Conservation (phyloP, 2,888 invertebrate species). For the Hirtodrosophila alboralis region DNA sequence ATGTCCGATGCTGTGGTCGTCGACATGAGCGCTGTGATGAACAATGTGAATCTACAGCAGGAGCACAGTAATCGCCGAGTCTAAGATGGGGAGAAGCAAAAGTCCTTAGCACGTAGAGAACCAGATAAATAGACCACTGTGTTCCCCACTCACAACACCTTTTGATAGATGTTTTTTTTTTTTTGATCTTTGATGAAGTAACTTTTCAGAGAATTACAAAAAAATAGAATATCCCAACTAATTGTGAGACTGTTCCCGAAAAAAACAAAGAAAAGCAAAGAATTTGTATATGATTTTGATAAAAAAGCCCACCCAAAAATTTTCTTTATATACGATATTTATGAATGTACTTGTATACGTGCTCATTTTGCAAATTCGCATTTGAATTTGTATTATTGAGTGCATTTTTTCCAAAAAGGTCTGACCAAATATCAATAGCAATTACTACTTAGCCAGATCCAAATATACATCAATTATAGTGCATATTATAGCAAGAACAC, state of each 20-base stretch:
- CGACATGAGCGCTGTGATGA: conserved; percentile 85
- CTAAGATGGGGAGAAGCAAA: conserved; percentile 24
- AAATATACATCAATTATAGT: conserved; percentile 10
- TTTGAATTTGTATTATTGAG: conserved; percentile 8
- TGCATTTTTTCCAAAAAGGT: conserved; percentile 40
- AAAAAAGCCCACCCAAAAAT: conserved; percentile 40
- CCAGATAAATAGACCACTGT: conserved; percentile 60
- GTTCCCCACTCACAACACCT: conserved; percentile 51
- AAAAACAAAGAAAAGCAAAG: no score
- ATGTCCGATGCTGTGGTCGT: conserved; percentile 86
- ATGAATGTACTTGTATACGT: conserved; percentile 28
- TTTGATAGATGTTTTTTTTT: conserved; percentile 49
- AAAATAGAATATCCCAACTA: conserved; percentile 15
- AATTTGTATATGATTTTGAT: conserved; percentile 33
- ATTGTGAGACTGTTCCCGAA: conserved; percentile 56
- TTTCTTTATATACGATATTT: conserved; percentile 7
- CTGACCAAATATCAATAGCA: conserved; percentile 45
- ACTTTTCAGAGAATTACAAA: conserved; percentile 12
- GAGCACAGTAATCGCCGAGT: conserved; percentile 71
- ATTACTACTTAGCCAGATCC: conserved; percentile 17
- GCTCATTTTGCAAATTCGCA: not conserved
- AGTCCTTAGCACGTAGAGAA: conserved; percentile 22
- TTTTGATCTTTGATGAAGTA: conserved; percentile 35
- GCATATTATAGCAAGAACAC: conserved; percentile 7
- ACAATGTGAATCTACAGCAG: conserved; percentile 76